Evolutionary conservation across 2,888 invertebrate species (phyloP).

Genomic region (Emmelina monodactyla): DNA sequence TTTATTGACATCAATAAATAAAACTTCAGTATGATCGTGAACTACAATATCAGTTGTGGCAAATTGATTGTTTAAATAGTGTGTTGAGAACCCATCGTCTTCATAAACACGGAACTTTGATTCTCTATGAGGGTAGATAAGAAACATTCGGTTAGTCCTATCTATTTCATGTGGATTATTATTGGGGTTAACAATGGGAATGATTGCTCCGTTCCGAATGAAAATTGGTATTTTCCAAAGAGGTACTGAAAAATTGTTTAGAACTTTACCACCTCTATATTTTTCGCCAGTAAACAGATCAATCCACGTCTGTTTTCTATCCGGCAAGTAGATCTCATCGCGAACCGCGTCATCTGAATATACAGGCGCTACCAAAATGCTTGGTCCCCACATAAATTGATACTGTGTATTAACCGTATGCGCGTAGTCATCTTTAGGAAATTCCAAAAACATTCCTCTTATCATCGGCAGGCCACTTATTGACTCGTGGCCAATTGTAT

Average conservation of each 20-base stretch:
- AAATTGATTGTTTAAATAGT: conserved; percentile 30
- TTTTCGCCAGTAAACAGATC: conserved; percentile 47
- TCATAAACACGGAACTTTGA: conserved; percentile 38
- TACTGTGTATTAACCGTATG: conserved; percentile 48
- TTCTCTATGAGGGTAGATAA: conserved; percentile 38
- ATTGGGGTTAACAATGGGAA: conserved; percentile 46
- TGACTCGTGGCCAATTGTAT: conserved; percentile 39
- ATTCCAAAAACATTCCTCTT: conserved; percentile 53
- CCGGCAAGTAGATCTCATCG: conserved; percentile 40
- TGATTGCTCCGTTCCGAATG: conserved; percentile 45
- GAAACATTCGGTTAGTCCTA: conserved; percentile 33
- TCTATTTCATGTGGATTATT: conserved; percentile 44
- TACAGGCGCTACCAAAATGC: conserved; percentile 46
- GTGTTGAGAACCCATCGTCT: conserved; percentile 44
- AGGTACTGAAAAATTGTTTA: conserved; percentile 36
- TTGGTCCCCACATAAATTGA: conserved; percentile 58
- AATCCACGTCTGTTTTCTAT: conserved; percentile 41
- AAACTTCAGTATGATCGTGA: conserved; percentile 24
- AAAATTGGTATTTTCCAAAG: conserved; percentile 53
- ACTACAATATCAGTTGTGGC: conserved; percentile 33
- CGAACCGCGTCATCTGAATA: conserved; percentile 33
- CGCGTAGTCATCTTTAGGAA: conserved; percentile 30
- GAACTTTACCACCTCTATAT: conserved; percentile 47
- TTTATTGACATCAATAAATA: conserved; percentile 34
- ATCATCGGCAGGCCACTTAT: conserved; percentile 44